Evolutionary conservation across 2,888 invertebrate genomes (phyloP), one percentile per base, ranked within the genome.

Genomic region (Eupithecia exiguata): DNA sequence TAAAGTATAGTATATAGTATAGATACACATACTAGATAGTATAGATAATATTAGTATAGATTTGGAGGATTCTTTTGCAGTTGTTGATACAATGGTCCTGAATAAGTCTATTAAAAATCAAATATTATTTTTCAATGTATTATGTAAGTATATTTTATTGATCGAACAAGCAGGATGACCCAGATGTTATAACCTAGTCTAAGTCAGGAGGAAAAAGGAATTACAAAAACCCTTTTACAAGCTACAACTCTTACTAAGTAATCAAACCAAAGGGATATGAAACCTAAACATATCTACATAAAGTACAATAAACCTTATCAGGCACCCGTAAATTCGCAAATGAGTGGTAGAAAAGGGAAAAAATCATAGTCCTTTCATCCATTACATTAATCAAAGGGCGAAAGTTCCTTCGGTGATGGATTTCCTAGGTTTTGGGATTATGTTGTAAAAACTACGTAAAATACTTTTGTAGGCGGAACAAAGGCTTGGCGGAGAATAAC

Each of bases 361-460:
- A 58, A 58, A 58, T 58, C 25, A 21, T 36, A 65, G n/a, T 0
- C 12, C 10, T 66, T 66, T 14, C 36, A 38, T 58, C 68, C 61
- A 68, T 75, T 75, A 65, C 10, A 30, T 49, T 75, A 75, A 75
- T 73, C 65, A 75, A 71, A 58, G 53, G 62, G 46, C 38, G n/a
- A 62, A 63, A 70, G 49, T 43, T 38, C 43, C 66, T 38, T 40
- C 58, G 46, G 46, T 75, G 75, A 75, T 75, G 75, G 72, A 61
- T 65, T 70, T 43, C 49, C 67, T 72, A 63, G 70, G 53, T 69
- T 35, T 65, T 30, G 18, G 40, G 63, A 74, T 69, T 35, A 70
- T 68, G 75, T 49, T 71, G 68, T 73, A 75, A 73, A 73, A 75
- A 70, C 58, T 65, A 61, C 53, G 67, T 71, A 38, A 68, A 70